Percentiles rank a stretch among this genome's conserved stretches.
Evolutionary conservation across 2,113 vertebrate genomes (phyloP).

Genomic region (Carassius gibelio): DNA sequence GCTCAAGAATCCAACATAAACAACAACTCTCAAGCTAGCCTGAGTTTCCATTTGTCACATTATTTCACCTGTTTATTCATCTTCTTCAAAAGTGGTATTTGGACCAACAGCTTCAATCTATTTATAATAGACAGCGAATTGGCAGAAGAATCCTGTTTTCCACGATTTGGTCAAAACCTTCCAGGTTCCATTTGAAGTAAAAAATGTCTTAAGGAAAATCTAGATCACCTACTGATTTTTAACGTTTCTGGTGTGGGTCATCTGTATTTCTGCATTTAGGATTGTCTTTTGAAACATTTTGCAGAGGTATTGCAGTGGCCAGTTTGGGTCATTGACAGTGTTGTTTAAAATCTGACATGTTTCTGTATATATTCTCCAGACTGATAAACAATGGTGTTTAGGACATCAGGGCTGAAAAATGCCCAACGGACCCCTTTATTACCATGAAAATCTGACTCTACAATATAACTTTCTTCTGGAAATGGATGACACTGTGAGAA

Average conservation of each 20-base stretch:
- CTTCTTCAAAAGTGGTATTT: neutral
- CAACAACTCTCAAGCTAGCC: constrained; percentile 1
- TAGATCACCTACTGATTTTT: neutral
- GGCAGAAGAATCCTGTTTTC: constrained; percentile 3
- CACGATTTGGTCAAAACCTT: constrained; percentile 15
- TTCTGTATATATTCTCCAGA: neutral
- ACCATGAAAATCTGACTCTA: constrained; percentile 55
- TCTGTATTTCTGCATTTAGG: neutral
- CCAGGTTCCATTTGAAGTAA: neutral
- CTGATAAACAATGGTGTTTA: constrained; percentile 26
- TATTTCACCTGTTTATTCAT: neutral
- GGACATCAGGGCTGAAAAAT: constrained; percentile 28
- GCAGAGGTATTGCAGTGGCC: neutral
- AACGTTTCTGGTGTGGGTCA: neutral
- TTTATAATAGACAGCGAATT: neutral
- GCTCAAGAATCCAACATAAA: constrained; percentile 12
- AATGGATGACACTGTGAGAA: constrained; percentile 62
- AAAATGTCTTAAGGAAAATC: neutral
- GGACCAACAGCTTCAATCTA: neutral
- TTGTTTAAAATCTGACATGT: neutral
- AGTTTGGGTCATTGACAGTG: neutral
- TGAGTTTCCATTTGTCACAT: constrained; percentile 1
- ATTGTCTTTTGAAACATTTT: neutral
- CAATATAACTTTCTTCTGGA: constrained; percentile 57
- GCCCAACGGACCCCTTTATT: constrained; percentile 48